A percentile compares a stretch with the other conserved stretches of the same genome.
Evolutionary conservation across 2,888 invertebrate species (phyloP).

Genomic region (Malacosoma neustria): DNA sequence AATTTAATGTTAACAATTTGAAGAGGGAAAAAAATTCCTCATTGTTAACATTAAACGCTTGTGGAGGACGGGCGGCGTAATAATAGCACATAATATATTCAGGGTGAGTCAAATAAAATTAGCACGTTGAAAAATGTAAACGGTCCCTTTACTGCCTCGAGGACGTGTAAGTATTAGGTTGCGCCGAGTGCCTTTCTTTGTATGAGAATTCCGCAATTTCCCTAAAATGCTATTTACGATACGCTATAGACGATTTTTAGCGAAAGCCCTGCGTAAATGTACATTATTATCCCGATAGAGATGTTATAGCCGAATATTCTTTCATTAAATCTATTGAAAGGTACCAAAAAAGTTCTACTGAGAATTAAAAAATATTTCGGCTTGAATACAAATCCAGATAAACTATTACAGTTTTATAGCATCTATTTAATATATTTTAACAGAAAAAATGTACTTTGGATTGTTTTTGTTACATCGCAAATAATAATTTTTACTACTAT

Average conservation of each 20-base stretch:
- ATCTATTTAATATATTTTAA: no score
- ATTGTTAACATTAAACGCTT: conserved; percentile 63
- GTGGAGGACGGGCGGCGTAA: conserved; percentile 51
- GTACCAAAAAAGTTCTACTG: no score
- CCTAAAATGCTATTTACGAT: conserved; percentile 6
- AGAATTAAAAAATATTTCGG: no score
- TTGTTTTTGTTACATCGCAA: no score
- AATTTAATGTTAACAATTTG: conserved; percentile 65
- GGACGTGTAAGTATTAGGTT: conserved; percentile 63
- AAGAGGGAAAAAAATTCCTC: conserved; percentile 48
- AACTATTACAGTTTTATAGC: no score
- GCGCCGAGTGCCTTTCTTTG: conserved; percentile 31
- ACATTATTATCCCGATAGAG: not conserved
- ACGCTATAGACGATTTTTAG: conserved; percentile 9
- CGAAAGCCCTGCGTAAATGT: not conserved
- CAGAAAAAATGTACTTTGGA: no score
- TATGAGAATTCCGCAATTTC: conserved; percentile 22
- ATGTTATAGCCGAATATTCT: no score
- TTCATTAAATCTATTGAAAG: no score
- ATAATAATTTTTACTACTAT: no score
- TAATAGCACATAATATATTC: conserved; percentile 74
- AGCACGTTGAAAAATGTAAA: conserved; percentile 74
- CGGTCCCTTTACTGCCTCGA: conserved; percentile 60
- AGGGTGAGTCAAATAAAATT: conserved; percentile 73
- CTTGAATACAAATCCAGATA: no score